These are phyloP conservation scores for Microcebus griseorufus DNA, from an alignment of 2,113 vertebrate genomes.

Conservation along the genomic window DNA sequence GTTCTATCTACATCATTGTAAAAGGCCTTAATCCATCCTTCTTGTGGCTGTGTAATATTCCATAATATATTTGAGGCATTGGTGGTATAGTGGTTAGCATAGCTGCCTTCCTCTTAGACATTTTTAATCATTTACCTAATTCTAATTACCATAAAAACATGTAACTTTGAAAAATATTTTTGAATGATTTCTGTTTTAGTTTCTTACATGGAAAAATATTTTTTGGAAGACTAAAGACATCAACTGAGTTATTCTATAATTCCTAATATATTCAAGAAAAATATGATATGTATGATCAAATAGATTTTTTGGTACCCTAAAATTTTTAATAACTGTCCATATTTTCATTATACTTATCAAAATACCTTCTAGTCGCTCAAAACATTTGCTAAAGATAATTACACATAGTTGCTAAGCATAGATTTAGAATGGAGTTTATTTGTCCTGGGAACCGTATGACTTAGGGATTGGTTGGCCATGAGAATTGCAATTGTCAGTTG, in stretches of 20 bases:
- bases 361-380: background rate
- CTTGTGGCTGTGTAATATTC: too few species aligned
- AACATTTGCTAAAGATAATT: slow-evolving; percentile 1
- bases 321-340: background rate
- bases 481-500: slow-evolving; percentile 36
- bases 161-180: background rate
- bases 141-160: background rate
- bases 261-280: background rate
- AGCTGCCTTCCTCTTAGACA: background rate
- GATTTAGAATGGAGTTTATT: background rate
- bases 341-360: background rate
- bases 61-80: too few species aligned
- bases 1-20: too few species aligned
- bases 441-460: background rate
- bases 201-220: background rate
- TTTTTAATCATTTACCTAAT: slow-evolving; percentile 22
- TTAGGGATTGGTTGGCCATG: background rate
- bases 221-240: background rate
- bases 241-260: background rate
- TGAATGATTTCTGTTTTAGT: background rate
- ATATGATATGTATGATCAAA: background rate
- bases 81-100: too few species aligned
- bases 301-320: background rate
- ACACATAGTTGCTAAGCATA: background rate
- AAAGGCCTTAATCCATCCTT: too few species aligned